Conservation (phyloP, 2,888 invertebrate species). For the Catocala fraxini region DNA sequence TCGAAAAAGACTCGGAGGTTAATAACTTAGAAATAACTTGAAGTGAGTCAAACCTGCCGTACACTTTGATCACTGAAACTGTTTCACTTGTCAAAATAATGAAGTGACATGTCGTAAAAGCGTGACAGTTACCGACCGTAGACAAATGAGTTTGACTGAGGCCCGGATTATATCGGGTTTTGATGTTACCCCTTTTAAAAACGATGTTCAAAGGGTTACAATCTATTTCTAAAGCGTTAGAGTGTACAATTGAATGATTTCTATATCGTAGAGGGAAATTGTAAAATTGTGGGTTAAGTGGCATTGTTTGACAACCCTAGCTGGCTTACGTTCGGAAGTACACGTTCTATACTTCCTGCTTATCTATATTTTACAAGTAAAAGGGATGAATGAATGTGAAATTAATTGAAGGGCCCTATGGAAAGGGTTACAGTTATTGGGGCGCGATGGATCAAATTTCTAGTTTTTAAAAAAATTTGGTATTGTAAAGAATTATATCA, state of each 20-base stretch:
- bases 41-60: constrained; percentile 40
- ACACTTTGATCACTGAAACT: constrained; percentile 52
- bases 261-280: constrained; percentile 33
- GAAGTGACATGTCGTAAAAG: constrained; percentile 71
- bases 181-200: constrained; percentile 51
- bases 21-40: too few species aligned
- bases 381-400: constrained; percentile 78
- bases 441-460: constrained; percentile 49
- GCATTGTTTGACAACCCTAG: constrained; percentile 69
- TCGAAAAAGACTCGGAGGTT: too few species aligned
- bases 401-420: constrained; percentile 80
- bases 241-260: constrained; percentile 45
- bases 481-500: not conserved
- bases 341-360: constrained; percentile 70
- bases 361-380: constrained; percentile 69
- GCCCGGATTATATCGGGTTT: constrained; percentile 71
- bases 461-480: constrained; percentile 26
- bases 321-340: constrained; percentile 62
- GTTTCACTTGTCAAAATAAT: constrained; percentile 76
- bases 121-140: constrained; percentile 69
- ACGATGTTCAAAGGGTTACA: constrained; percentile 32
- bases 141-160: constrained; percentile 64
- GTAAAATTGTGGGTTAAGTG: constrained; percentile 62
- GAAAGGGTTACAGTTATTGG: constrained; percentile 67
- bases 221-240: constrained; percentile 47